Evolutionary conservation across 2,888 invertebrate species (phyloP).

Genomic region (Drosophila atroscutellata): DNA sequence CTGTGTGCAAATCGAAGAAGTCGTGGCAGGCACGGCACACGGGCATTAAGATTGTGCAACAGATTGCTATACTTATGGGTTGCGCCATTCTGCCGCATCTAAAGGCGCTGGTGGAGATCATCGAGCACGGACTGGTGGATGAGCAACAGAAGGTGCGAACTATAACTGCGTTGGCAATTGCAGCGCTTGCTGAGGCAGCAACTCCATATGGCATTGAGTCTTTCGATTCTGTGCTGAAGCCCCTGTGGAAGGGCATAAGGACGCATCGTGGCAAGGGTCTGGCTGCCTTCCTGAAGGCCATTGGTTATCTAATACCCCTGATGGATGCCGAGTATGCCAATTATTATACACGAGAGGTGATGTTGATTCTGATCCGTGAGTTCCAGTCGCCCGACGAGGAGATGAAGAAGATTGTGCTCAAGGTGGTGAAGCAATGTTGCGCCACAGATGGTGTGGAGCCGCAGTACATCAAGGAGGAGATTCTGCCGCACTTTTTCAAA

Average conservation of each 20-base stretch:
- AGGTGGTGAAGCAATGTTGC: slow-evolving; percentile 99
- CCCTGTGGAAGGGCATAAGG: slow-evolving; percentile 99
- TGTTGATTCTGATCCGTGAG: slow-evolving; percentile 97
- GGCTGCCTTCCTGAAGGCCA: slow-evolving; percentile 99
- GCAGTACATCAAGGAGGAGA: slow-evolving; percentile 99
- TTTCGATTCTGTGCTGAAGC: slow-evolving; percentile 99
- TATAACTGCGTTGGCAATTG: slow-evolving; percentile 98
- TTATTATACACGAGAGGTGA: slow-evolving; percentile 98
- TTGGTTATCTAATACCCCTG: slow-evolving; percentile 99
- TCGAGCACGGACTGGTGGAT: slow-evolving; percentile 98
- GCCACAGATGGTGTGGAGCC: slow-evolving; percentile 99
- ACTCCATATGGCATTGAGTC: slow-evolving; percentile 99
- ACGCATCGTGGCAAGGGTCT: slow-evolving; percentile 96
- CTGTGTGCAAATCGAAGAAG: slow-evolving; percentile 99
- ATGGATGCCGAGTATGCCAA: slow-evolving; percentile 99
- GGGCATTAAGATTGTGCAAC: slow-evolving; percentile 99
- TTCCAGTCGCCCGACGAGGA: slow-evolving; percentile 99
- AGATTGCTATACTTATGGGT: slow-evolving; percentile 99
- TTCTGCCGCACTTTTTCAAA: slow-evolving; percentile 98
- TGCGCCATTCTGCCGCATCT: slow-evolving; percentile 99
- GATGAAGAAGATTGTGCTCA: slow-evolving; percentile 99
- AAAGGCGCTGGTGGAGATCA: slow-evolving; percentile 99
- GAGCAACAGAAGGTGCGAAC: slow-evolving; percentile 99
- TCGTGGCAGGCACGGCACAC: slow-evolving; percentile 99
- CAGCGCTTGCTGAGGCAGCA: slow-evolving; percentile 99